Conservation (phyloP, 2,797 vertebrate genomes). For the Meriones psammophilus region DNA sequence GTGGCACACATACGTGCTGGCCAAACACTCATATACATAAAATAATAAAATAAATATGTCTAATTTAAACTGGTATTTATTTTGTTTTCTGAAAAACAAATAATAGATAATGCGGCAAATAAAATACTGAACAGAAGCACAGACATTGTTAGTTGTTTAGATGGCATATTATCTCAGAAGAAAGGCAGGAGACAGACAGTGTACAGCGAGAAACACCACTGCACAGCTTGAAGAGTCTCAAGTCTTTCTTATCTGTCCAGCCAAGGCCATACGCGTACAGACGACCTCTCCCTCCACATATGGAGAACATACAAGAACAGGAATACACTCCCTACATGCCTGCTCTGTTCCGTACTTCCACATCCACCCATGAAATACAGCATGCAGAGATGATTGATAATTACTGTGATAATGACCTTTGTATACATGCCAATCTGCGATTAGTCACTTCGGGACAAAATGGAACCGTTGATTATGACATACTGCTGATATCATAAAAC, state of each 20-base stretch:
- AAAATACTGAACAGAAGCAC: conserved; percentile 19
- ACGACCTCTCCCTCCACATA: neutral
- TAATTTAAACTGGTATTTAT: conserved; percentile 4
- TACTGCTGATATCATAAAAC: neutral
- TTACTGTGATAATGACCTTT: conserved; percentile 59
- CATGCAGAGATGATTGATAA: conserved; percentile 60
- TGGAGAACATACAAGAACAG: neutral
- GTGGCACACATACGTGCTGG: neutral
- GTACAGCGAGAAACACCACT: neutral
- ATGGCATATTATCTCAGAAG: neutral
- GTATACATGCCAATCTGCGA: conserved; percentile 50
- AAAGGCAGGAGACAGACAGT: neutral
- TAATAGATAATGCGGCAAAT: neutral
- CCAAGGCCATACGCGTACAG: neutral
- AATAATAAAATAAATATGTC: neutral
- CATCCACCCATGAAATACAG: conserved; percentile 54
- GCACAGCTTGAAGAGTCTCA: neutral
- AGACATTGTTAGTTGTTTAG: neutral
- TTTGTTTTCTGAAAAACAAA: conserved; percentile 27
- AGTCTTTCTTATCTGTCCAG: neutral
- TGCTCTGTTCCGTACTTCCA: conserved; percentile 49
- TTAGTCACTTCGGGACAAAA: conserved; percentile 67
- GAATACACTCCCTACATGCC: neutral
- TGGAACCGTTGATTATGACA: neutral
- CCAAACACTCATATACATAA: neutral